Conservation (phyloP, 1,140 invertebrate species). For the Lepidostoma basale region DNA sequence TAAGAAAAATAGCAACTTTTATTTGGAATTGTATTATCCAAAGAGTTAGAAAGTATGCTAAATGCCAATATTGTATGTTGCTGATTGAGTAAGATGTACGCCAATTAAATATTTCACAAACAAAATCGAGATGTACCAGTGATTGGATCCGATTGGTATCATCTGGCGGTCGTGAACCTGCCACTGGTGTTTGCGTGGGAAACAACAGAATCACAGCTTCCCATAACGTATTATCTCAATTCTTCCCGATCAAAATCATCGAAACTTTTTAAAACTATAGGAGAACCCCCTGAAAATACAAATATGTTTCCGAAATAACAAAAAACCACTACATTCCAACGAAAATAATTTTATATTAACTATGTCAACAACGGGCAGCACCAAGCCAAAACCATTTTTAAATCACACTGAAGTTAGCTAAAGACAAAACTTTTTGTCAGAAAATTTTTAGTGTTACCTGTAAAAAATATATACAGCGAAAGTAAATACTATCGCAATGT, state of each 20-base stretch:
- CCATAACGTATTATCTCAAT: constrained; percentile 17
- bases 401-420: constrained; percentile 28
- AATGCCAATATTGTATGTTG: not conserved
- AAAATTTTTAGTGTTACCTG: not conserved
- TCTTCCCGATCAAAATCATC: not conserved
- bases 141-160: constrained; percentile 33
- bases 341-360: constrained; percentile 18
- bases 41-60: too few species aligned
- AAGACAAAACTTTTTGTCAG: not conserved
- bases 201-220: constrained; percentile 24
- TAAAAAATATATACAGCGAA: too few species aligned
- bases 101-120: constrained; percentile 12
- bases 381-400: constrained; percentile 28
- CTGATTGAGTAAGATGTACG: not conserved
- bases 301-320: not conserved
- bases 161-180: constrained; percentile 37
- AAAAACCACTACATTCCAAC: constrained; percentile 5
- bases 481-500: too few species aligned
- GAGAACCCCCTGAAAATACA: not conserved
- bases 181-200: constrained; percentile 37
- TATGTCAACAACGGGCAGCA: constrained; percentile 31
- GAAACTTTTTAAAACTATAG: not conserved
- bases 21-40: too few species aligned
- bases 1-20: too few species aligned
- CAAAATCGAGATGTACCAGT: constrained; percentile 27